phyloP scores from a whole-genome alignment of 2,888 invertebrate species.

The Heterodera filipjevi region DNA sequence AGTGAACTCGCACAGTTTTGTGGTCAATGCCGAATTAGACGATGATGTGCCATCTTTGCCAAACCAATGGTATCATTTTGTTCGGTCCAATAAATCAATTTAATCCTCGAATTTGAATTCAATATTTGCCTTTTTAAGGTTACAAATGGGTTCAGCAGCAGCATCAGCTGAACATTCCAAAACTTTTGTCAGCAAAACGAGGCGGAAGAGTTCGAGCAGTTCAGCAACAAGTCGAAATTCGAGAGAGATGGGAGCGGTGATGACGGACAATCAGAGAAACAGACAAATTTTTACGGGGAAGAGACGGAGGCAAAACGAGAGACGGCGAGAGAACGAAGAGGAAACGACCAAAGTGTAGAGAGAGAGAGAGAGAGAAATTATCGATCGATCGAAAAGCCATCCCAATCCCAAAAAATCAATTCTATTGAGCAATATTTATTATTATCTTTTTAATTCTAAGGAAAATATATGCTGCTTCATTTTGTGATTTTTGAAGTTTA shows the following conservation, averaged over 20 bases:
- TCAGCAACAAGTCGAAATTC: background rate
- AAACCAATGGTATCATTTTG: background rate
- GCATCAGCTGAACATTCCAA: background rate
- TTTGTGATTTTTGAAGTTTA: too few relatives aligned
- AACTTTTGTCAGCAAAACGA: background rate
- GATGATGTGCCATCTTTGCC: background rate
- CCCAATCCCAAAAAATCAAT: too few relatives aligned
- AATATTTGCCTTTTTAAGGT: background rate
- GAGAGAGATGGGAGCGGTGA: background rate
- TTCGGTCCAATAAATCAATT: background rate
- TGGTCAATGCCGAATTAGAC: conserved; percentile 24
- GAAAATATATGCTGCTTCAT: too few relatives aligned
- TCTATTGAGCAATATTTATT: too few relatives aligned
- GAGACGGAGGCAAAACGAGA: background rate
- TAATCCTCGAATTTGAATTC: too few relatives aligned
- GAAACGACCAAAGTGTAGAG: background rate
- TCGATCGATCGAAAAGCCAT: background rate
- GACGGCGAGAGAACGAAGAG: background rate
- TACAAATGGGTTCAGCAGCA: background rate
- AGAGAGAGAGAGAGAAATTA: background rate
- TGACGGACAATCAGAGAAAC: background rate
- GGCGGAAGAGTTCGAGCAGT: conserved; percentile 5
- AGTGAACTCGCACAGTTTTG: background rate
- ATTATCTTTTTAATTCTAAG: too few relatives aligned
- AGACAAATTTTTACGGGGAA: background rate